These are phyloP conservation scores for Champsocephalus gunnari DNA, from an alignment of 2,797 vertebrate species.

Conservation along the genomic window DNA sequence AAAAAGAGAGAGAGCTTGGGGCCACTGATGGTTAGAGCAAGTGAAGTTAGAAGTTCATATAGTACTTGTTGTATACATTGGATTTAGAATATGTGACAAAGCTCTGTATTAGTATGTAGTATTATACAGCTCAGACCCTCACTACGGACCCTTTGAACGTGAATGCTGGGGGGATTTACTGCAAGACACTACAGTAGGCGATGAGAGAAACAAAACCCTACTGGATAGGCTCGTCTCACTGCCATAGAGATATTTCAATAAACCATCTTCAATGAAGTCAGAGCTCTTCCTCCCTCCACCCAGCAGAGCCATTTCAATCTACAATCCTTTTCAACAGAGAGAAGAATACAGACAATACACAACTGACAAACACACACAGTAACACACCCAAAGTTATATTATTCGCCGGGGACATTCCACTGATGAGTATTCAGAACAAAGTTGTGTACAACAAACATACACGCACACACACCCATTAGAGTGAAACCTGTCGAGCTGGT, in stretches of 20 bases:
- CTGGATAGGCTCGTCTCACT: not conserved
- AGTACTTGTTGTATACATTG: too few species aligned
- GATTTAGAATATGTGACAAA: too few species aligned
- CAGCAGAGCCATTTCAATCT: conserved; percentile 12
- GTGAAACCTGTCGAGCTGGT: conserved; percentile 68
- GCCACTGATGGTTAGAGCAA: too few species aligned
- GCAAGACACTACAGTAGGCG: not conserved
- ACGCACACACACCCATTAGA: conserved; percentile 41
- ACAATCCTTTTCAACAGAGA: conserved; percentile 4
- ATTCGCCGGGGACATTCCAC: conserved; percentile 41
- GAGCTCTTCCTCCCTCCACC: conserved; percentile 17
- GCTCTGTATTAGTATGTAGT: too few species aligned
- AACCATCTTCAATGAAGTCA: not conserved
- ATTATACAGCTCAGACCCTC: not conserved
- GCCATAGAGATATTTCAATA: too few species aligned
- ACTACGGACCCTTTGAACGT: not conserved
- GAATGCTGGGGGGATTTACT: not conserved
- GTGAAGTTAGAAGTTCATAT: too few species aligned
- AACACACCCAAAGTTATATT: conserved; percentile 49
- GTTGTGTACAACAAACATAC: conserved; percentile 12
- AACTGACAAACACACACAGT: conserved; percentile 3
- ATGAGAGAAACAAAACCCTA: not conserved
- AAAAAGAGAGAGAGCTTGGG: too few species aligned
- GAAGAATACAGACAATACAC: conserved; percentile 21
- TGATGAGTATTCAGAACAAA: conserved; percentile 1